phyloP scores from a whole-genome alignment of 92 coral and sea anemone genomes.

The Palythoa grandis region DNA sequence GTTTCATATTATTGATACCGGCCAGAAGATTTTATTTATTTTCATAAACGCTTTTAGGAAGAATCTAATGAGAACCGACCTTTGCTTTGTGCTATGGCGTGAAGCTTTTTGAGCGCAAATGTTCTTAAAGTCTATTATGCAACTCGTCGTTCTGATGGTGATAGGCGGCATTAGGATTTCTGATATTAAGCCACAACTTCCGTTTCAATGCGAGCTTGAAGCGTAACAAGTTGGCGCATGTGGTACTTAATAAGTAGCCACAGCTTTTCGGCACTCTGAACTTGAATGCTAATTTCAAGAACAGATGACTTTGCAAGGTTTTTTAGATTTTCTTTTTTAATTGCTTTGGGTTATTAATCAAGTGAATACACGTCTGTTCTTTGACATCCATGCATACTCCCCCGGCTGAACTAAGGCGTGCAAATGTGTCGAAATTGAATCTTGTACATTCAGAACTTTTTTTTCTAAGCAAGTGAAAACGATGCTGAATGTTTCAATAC shows the following conservation, averaged over 20 bases:
- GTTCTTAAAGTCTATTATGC: background rate
- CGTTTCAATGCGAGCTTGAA: constrained; percentile 3
- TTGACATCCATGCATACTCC: background rate
- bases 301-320: background rate
- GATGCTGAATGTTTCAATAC: background rate
- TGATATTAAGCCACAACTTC: constrained; percentile 16
- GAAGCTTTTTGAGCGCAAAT: background rate
- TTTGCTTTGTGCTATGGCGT: background rate
- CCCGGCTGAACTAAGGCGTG: background rate
- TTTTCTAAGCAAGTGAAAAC: background rate
- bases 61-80: background rate
- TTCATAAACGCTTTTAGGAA: constrained; percentile 10
- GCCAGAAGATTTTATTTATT: constrained; percentile 24
- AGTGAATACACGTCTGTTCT: background rate
- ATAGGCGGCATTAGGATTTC: background rate
- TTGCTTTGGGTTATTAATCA: too few species aligned
- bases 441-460: background rate
- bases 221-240: background rate
- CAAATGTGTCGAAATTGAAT: background rate
- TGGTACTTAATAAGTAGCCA: background rate
- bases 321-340: background rate
- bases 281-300: constrained; percentile 3
- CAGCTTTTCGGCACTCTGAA: constrained; percentile 10
- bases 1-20: constrained; percentile 24
- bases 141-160: background rate